A percentile compares a stretch with the other conserved stretches of the same genome.
Evolutionary conservation across 2,113 vertebrate genomes (phyloP).

Genomic region (Garra rufa): DNA sequence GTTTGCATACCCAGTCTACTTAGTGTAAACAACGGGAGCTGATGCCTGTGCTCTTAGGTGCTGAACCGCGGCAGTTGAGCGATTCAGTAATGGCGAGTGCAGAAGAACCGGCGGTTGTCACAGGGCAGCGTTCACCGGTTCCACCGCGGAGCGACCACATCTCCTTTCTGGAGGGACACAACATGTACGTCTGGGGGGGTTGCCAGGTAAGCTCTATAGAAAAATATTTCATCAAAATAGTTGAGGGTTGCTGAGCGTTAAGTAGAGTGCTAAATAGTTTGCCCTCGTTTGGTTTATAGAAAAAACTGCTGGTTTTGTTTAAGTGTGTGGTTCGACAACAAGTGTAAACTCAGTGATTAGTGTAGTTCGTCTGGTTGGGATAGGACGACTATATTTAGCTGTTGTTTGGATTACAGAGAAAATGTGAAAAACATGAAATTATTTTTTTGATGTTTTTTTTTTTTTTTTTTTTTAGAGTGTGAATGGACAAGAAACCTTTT

Average conservation of each 20-base stretch:
- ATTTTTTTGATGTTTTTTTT: background rate
- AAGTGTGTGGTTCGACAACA: no score
- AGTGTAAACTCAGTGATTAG: background rate
- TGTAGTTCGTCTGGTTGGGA: background rate
- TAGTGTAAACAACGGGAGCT: constrained; percentile 33
- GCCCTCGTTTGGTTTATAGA: background rate
- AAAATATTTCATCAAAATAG: background rate
- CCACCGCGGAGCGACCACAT: constrained; percentile 89
- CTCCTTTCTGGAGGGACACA: constrained; percentile 81
- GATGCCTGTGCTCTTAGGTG: background rate
- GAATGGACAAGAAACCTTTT: constrained; percentile 83
- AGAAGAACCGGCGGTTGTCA: background rate
- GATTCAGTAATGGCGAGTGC: background rate
- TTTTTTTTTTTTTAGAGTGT: constrained; percentile 76
- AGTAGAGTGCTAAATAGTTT: no score
- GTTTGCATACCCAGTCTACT: constrained; percentile 5
- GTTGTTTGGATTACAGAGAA: background rate
- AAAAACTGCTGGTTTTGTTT: no score
- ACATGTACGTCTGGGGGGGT: constrained; percentile 90
- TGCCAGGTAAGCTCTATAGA: constrained; percentile 84
- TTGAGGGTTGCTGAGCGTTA: background rate
- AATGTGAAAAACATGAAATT: background rate
- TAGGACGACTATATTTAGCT: background rate
- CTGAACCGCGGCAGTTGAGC: background rate
- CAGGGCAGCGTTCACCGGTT: constrained; percentile 60